Evolutionary conservation across 2,888 invertebrate species (phyloP).

Genomic region (Yponomeuta sedellus): DNA sequence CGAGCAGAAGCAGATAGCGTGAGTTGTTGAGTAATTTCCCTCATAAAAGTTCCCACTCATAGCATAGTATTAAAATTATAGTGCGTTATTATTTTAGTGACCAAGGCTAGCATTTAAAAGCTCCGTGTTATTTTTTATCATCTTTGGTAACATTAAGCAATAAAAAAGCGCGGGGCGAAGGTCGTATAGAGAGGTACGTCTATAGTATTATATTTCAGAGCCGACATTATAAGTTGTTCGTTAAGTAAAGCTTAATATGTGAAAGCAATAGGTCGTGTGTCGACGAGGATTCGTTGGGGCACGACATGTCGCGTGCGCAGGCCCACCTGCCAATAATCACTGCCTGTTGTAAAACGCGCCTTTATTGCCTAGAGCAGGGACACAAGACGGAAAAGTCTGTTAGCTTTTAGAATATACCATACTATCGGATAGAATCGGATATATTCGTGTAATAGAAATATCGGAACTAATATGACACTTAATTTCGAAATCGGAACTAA

Average conservation of each 20-base stretch:
- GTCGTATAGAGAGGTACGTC: not conserved
- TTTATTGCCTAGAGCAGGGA: not conserved
- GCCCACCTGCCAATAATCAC: conserved; percentile 56
- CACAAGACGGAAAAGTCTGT: too few relatives aligned
- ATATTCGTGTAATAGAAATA: too few relatives aligned
- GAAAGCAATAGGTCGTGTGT: conserved; percentile 30
- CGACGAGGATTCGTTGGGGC: conserved; percentile 28
- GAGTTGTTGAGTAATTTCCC: not conserved
- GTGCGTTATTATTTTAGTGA: not conserved
- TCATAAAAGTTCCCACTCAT: not conserved
- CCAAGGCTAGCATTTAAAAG: not conserved
- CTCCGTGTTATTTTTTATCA: not conserved
- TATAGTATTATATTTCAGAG: not conserved
- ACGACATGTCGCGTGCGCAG: conserved; percentile 60
- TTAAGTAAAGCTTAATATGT: conserved; percentile 38
- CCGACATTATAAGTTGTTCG: conserved; percentile 5
- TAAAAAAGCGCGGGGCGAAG: conserved; percentile 1
- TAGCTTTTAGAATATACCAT: too few relatives aligned
- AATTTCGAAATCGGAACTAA: too few relatives aligned
- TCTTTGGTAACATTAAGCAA: not conserved
- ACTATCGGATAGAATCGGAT: too few relatives aligned
- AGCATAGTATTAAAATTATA: not conserved
- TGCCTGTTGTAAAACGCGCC: conserved; percentile 34
- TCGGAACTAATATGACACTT: too few relatives aligned
- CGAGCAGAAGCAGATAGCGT: not conserved